Conservation (phyloP, 1,140 invertebrate genomes). For the Venturia canescens region DNA sequence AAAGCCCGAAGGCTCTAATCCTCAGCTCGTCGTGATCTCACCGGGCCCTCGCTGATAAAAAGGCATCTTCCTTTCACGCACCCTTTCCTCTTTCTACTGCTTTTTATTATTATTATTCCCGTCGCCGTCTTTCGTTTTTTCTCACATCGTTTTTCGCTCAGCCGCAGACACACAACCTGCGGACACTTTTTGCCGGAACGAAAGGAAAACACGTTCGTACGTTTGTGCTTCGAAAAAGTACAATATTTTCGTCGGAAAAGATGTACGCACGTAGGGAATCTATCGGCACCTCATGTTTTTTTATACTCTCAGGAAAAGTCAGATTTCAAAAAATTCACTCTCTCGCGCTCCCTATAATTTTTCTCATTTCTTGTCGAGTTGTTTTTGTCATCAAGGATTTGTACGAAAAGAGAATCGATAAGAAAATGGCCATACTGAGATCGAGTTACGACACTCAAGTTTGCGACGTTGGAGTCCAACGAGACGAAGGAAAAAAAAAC, state of each 20-base stretch:
- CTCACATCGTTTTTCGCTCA: constrained; percentile 24
- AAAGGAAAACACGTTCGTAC: neutral
- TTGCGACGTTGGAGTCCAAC: too few species aligned
- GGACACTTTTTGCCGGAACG: neutral
- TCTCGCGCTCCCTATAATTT: too few species aligned
- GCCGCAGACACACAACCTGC: constrained; percentile 21
- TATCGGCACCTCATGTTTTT: neutral
- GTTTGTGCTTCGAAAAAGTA: neutral
- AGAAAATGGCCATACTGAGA: too few species aligned
- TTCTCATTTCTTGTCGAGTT: too few species aligned
- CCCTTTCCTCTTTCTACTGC: constrained; percentile 20
- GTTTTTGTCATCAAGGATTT: too few species aligned
- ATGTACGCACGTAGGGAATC: too few species aligned
- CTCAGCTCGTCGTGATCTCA: constrained; percentile 40
- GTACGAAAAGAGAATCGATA: too few species aligned
- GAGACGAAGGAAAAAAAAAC: too few species aligned
- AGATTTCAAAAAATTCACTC: too few species aligned
- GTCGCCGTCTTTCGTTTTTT: neutral
- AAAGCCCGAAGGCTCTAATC: constrained; percentile 43
- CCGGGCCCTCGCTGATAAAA: constrained; percentile 20
- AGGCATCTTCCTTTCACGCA: constrained; percentile 41
- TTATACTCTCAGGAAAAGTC: too few species aligned
- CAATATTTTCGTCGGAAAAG: neutral
- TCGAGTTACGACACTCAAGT: too few species aligned
- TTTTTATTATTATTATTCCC: constrained; percentile 5